Conservation (phyloP, 2,797 vertebrate genomes). For the Pterois miles region DNA sequence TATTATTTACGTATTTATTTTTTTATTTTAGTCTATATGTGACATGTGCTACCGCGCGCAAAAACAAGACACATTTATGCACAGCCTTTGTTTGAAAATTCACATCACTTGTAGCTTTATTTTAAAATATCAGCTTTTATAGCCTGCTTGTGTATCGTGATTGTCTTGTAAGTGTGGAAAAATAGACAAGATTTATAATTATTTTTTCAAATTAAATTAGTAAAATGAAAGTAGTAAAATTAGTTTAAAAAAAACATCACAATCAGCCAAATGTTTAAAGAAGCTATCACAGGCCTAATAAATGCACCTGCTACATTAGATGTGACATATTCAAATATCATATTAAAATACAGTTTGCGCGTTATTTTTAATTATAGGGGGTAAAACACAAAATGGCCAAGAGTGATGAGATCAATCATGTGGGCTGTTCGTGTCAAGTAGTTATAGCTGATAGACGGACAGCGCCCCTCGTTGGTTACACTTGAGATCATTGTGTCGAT, state of each 20-base stretch:
- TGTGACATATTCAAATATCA: slow-evolving; percentile 47
- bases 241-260: not conserved
- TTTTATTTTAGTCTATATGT: not conserved
- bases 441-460: slow-evolving; percentile 79
- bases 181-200: not conserved
- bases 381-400: slow-evolving; percentile 60
- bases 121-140: slow-evolving; percentile 2
- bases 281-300: slow-evolving; percentile 23
- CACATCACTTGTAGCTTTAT: slow-evolving; percentile 35
- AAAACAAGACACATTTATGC: not conserved
- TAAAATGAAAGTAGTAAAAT: not conserved
- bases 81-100: not conserved
- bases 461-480: slow-evolving; percentile 84
- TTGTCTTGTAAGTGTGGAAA: not conserved
- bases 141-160: not conserved
- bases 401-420: slow-evolving; percentile 77
- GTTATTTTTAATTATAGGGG: slow-evolving; percentile 65
- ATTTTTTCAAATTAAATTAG: not conserved
- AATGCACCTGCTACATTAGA: slow-evolving; percentile 30
- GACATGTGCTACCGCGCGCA: not conserved
- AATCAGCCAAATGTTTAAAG: slow-evolving; percentile 17
- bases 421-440: slow-evolving; percentile 60
- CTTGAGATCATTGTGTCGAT: slow-evolving; percentile 78
- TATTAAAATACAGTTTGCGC: slow-evolving; percentile 54
- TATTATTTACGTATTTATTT: slow-evolving; percentile 8